Evolutionary conservation across 2,888 invertebrate species (phyloP).

Genomic region (Gastrophysa polygoni): DNA sequence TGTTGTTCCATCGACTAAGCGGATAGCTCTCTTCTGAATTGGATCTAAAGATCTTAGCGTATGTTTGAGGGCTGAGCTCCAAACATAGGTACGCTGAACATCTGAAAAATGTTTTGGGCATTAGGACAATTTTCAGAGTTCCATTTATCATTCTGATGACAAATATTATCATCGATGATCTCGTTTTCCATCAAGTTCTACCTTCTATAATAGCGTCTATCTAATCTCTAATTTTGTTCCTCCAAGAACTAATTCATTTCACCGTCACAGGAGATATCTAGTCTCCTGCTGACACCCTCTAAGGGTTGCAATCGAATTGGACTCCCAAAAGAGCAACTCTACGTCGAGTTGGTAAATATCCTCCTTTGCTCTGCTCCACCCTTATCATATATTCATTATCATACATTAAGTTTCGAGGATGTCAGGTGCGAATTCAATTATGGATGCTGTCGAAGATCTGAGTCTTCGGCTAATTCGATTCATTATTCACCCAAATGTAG

Average conservation of each 20-base stretch:
- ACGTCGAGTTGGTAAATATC: conserved; percentile 51
- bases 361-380: conserved; percentile 38
- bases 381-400: conserved; percentile 57
- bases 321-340: conserved; percentile 55
- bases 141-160: too few relatives aligned
- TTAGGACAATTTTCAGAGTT: too few relatives aligned
- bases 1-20: too few relatives aligned
- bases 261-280: background rate
- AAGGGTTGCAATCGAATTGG: conserved; percentile 56
- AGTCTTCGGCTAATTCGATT: conserved; percentile 31
- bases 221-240: background rate
- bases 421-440: conserved; percentile 47
- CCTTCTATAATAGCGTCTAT: too few relatives aligned
- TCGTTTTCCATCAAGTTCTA: too few relatives aligned
- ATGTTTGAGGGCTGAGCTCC: too few relatives aligned
- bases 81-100: too few relatives aligned
- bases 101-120: too few relatives aligned
- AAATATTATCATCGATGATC: too few relatives aligned
- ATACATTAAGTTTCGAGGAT: conserved; percentile 50
- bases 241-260: background rate
- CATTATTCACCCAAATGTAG: conserved; percentile 24
- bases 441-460: conserved; percentile 37
- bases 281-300: conserved; percentile 38
- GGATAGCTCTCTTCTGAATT: too few relatives aligned
- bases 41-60: too few relatives aligned